Evolutionary conservation across 2,113 vertebrate genomes (phyloP), one percentile per base, ranked within the genome.

Genomic region (Actenoides hombroni): DNA sequence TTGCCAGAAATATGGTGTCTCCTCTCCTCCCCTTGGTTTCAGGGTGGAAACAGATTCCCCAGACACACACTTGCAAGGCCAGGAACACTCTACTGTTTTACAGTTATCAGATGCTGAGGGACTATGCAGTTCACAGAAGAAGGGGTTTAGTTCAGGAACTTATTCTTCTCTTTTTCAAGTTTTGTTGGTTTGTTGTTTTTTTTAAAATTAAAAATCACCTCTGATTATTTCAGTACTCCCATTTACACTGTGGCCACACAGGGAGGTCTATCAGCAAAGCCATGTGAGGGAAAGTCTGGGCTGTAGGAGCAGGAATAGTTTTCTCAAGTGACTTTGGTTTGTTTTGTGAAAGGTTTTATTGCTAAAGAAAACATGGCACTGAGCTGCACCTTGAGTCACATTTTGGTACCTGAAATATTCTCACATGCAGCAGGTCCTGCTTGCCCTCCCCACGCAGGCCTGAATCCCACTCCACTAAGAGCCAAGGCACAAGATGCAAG

Each of bases 21-120:
- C 53, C 69, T 69, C 75, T 53, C 73, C 79, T 46, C 51, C 37
- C 46, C 69, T 44, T 2, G 11, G 88, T 90, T 83, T 93, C 86
- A 94, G 92, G 83, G 88, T 84, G 93, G 93, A 79, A 88, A 40
- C 57, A 33, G 69, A 75, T 89, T 87, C 77, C 86, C 86, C 76
- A 86, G 48, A 56, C 48, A 35, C 42, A 33, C 31, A 9, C 37
- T 35, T 49, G 54, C 71, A 53, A 46, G 60, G 68, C 60, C 81
- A 57, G 69, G 16, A 76, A 65, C 0, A 2, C 31, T 19, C 77
- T 64, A 0, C 63, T 57, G 26, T 81, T 73, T 60, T 18, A 35
- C 69, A 40, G 26, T 68, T 68, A 57, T 18, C 63, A 54, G 69
- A 54, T 56, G 25, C 60, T 67, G 63, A 24, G 31, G 83, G 39